Percentiles rank a stretch among this genome's conserved stretches.
These are phyloP conservation scores for Gymnocypris eckloni DNA, from an alignment of 2,797 vertebrate species.

Conservation along the genomic window DNA sequence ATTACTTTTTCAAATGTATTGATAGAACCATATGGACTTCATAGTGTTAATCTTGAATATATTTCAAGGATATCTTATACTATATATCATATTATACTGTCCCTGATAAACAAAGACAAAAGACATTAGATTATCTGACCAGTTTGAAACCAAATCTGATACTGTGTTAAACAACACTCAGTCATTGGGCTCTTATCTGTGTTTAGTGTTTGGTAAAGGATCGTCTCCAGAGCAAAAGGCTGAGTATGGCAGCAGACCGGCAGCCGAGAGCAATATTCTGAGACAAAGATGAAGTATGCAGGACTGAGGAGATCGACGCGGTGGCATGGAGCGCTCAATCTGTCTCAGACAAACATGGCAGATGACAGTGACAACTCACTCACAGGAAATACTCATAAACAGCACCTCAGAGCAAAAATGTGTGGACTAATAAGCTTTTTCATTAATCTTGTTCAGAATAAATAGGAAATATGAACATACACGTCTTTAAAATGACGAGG, in stretches of 20 bases:
- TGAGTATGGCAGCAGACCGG: not conserved
- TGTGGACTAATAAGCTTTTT: not conserved
- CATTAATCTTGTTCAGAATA: not conserved
- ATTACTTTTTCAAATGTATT: not conserved
- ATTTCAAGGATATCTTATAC: conserved; percentile 1
- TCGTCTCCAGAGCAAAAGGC: conserved; percentile 19
- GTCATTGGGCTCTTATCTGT: conserved; percentile 19
- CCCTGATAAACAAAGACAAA: conserved; percentile 4
- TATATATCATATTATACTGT: not conserved
- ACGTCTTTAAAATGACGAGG: not conserved
- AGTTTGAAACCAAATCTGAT: conserved; percentile 29
- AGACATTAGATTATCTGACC: conserved; percentile 22
- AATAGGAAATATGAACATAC: not conserved
- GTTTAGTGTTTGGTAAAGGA: conserved; percentile 15
- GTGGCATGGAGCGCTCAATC: not conserved
- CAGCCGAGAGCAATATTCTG: not conserved
- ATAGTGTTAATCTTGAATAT: not conserved
- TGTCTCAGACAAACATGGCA: conserved; percentile 18
- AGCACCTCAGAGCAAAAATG: not conserved
- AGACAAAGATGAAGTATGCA: conserved; percentile 29
- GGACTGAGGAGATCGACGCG: not conserved
- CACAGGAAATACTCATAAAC: conserved; percentile 8
- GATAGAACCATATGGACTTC: not conserved
- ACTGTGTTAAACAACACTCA: conserved; percentile 13
- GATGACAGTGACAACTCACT: conserved; percentile 20